Evolutionary conservation across 2,888 invertebrate genomes (phyloP), one percentile per base, ranked within the genome.

Genomic region (Amphipoea oculea): DNA sequence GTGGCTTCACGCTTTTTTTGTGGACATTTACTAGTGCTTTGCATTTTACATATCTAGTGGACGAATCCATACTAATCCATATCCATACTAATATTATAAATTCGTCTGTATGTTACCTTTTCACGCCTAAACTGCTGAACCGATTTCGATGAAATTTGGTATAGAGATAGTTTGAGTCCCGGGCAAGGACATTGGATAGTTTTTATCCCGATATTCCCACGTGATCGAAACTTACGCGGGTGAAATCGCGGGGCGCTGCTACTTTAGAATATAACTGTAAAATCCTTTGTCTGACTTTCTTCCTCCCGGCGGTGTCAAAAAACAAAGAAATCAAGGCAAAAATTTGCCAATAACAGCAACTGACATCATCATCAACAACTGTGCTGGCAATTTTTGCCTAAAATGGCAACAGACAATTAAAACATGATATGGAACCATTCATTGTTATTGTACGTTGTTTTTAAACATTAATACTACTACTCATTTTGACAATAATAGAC

Each of bases 1-100:
- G 65, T 79, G 65, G 14, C 23, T 9, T 54, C 45, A 48, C 17
- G 6, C 29, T 66, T 79, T n/a, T 79, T 71, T 79, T 81, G 40
- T 57, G 29, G n/a, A 51, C 12, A 29, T 82, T 63, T 20, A 68
- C 77, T 62, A 17, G 42, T 62, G 40, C 54, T 68, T 62, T 63
- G 11, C 1, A 68, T 4, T 54, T 54, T n/a, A 75, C 62, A 54
- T 17, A 60, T 7, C 3, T 71, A 60, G 20, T 51, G 5, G 9
- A 75, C 2, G 36, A 45, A 67, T 74, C n/a, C n/a, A n/a, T n/a
- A n/a, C n/a, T n/a, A n/a, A n/a, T n/a, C n/a, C n/a, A n/a, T n/a
- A n/a, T n/a, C n/a, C n/a, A n/a, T n/a, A n/a, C n/a, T n/a, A n/a
- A n/a, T n/a, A n/a, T n/a, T n/a, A n/a, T n/a, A n/a, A n/a, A n/a